Percentiles rank a stretch among this genome's conserved stretches.
Conservation (phyloP, 2,113 vertebrate species). For the Cynoglossus semilaevis region DNA sequence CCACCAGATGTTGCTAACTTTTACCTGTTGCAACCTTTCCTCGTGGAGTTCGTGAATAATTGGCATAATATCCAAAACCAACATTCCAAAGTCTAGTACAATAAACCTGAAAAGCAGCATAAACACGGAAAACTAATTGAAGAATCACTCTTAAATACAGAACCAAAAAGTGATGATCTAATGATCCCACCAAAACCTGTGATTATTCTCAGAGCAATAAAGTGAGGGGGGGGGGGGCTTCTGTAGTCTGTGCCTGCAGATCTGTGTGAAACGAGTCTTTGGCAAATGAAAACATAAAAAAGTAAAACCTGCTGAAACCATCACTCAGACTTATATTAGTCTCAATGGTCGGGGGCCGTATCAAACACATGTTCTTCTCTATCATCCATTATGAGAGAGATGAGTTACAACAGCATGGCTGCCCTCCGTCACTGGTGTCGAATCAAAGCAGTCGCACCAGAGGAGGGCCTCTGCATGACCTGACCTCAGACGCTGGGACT, state of each 20-base stretch:
- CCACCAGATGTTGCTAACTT: no score
- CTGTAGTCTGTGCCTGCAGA: constrained; percentile 19
- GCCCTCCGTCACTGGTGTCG: constrained; percentile 31
- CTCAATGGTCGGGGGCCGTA: constrained; percentile 13
- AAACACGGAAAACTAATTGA: background rate
- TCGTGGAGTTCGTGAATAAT: no score
- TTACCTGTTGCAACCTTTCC: no score
- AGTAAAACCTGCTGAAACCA: constrained; percentile 38
- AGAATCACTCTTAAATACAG: no score
- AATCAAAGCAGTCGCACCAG: constrained; percentile 30
- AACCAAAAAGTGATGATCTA: no score
- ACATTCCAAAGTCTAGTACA: no score
- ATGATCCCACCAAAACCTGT: no score
- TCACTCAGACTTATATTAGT: constrained; percentile 22
- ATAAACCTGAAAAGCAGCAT: background rate
- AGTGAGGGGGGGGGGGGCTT: constrained; percentile 1
- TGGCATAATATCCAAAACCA: no score
- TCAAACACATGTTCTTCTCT: constrained; percentile 31
- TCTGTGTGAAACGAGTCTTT: constrained; percentile 23
- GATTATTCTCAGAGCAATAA: constrained; percentile 1
- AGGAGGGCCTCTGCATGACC: constrained; percentile 27
- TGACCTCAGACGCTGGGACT: constrained; percentile 12
- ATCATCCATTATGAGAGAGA: constrained; percentile 1
- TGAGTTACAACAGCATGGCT: constrained; percentile 12
- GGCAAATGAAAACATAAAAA: constrained; percentile 8